Evolutionary conservation across 1,140 invertebrate species (phyloP).

Genomic region (Formica selysi): DNA sequence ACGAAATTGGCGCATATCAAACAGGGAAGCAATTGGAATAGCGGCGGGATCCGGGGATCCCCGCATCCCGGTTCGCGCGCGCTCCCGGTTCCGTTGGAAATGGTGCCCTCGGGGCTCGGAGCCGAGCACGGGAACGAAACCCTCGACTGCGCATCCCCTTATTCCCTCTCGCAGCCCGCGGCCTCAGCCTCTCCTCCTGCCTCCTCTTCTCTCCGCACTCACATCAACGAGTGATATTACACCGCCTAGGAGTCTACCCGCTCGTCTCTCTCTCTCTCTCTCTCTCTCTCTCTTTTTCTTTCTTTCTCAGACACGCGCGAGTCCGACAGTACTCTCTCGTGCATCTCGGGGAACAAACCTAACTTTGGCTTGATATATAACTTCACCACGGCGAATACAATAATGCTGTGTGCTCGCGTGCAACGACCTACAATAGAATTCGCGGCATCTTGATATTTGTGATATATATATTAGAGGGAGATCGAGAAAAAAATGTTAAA

Average conservation of each 20-base stretch:
- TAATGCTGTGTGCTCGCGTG: conserved; percentile 53
- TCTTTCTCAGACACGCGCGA: conserved; percentile 53
- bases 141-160: conserved; percentile 72
- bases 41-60: conserved; percentile 72
- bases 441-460: conserved; percentile 23
- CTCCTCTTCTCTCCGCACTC: conserved; percentile 13
- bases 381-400: conserved; percentile 63
- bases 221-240: conserved; percentile 66
- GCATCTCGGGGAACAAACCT: conserved; percentile 68
- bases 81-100: conserved; percentile 74
- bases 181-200: conserved; percentile 40
- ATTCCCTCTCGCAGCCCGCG: conserved; percentile 68
- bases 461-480: neutral
- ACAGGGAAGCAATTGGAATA: conserved; percentile 81
- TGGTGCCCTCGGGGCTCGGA: conserved; percentile 76
- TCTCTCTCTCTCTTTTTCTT: conserved; percentile 33
- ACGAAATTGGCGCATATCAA: conserved; percentile 82
- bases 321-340: conserved; percentile 36
- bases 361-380: conserved; percentile 69
- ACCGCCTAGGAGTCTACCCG: conserved; percentile 64
- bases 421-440: conserved; percentile 51
- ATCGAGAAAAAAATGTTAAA: too few species aligned
- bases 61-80: conserved; percentile 63
- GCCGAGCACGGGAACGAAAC: conserved; percentile 73
- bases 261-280: conserved; percentile 3